Base-by-base conservation (phyloP, 1,140 invertebrate genomes). In the Drosophila aff. region DNA sequence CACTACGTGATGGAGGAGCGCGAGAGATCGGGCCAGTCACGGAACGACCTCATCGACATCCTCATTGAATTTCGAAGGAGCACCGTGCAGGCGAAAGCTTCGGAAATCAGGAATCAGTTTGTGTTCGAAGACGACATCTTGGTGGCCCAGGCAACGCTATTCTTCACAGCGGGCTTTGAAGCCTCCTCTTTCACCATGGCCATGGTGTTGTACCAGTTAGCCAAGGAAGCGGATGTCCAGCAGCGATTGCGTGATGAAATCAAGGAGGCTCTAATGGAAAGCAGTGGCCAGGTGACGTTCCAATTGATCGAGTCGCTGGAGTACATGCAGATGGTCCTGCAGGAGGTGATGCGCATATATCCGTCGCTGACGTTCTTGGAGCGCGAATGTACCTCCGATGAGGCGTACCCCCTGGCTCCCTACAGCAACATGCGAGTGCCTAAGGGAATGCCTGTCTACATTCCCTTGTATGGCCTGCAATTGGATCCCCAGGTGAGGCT, bases 161-260 rank as follows among this genome's bases (percentile, higher is more conserved):
- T 97, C 78, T 95, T 96, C 74, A 91, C 94, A 6, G 96, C 94
- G 57, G 94, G 94, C 9, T 94, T 93, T 64, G 94, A 94, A 69
- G 93, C 94, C 2, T 93, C 94, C 8, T 92, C 94, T 0, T 85
- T 93, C 3, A 93, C 93, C 1, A 92, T 94, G 76, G 79, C 91
- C 0, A 93, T 94, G 78, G 91, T 93, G 11, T 40, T 94, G n/a
- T 95, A 94, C 76, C 93, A 94, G 72, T 38, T 95, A 36, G 93
- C 94, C 3, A 81, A 89, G 36, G 82, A 94, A 66, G 80, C 84
- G 0, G 91, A 93, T 9, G 66, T 94, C 0, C 94, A 95, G 64
- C 64, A 93, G 5, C 93, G 93, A 63, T 33, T 94, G 13, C 79
- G 94, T 6, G 57, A 91, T 2, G 94, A 94, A 81, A 92, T 94